Conservation (phyloP, 2,797 vertebrate genomes). For the Strix occidentalis region DNA sequence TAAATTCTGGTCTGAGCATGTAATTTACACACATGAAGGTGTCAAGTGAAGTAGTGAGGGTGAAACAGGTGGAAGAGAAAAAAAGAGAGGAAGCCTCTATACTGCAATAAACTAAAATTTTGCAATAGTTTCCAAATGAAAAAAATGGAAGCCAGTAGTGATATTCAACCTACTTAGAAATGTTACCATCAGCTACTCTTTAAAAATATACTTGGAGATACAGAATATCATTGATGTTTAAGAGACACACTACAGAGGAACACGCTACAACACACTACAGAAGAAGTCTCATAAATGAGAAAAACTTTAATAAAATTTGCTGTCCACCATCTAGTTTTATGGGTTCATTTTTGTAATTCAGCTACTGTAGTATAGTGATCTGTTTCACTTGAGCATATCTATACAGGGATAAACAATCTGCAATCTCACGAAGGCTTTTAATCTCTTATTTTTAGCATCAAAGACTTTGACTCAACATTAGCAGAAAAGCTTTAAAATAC, state of each 20-base stretch:
- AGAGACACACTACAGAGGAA: neutral
- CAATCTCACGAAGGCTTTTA: slow-evolving; percentile 13
- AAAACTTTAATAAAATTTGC: neutral
- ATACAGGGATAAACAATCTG: neutral
- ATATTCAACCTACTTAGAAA: neutral
- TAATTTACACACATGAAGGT: neutral
- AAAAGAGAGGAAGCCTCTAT: neutral
- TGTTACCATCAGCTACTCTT: neutral
- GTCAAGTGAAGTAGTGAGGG: neutral
- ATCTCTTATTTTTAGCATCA: slow-evolving; percentile 67
- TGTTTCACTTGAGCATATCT: neutral
- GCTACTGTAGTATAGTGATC: neutral
- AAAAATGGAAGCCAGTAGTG: neutral
- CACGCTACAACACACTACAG: neutral
- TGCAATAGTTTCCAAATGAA: neutral
- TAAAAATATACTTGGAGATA: neutral
- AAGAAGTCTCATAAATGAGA: neutral
- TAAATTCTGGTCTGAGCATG: neutral
- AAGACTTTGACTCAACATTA: slow-evolving; percentile 67
- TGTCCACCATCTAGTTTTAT: neutral
- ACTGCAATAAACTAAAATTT: neutral
- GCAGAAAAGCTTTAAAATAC: slow-evolving; percentile 75
- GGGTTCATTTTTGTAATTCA: neutral
- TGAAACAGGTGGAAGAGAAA: neutral
- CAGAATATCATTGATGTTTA: neutral